A percentile compares a stretch with the other conserved stretches of the same genome.
Conservation (phyloP, 2,888 invertebrate species). For the Campopleginae sp. region DNA sequence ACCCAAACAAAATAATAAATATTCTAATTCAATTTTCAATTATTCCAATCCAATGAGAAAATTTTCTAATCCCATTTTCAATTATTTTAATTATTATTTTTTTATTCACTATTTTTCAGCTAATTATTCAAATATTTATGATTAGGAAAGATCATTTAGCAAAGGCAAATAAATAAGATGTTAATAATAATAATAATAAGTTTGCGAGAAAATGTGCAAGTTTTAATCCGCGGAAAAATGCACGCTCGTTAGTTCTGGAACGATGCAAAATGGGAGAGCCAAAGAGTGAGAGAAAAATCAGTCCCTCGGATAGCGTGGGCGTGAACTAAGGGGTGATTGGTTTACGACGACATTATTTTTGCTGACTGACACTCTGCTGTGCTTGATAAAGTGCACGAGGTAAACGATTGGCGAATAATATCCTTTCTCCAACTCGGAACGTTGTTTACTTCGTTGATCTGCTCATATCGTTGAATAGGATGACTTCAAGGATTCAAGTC, state of each 20-base stretch:
- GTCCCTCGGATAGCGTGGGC: slow-evolving; percentile 71
- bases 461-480: neutral
- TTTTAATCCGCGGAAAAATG: slow-evolving; percentile 27
- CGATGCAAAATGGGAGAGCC: slow-evolving; percentile 2
- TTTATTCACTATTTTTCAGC: neutral
- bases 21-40: no score
- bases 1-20: no score
- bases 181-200: neutral
- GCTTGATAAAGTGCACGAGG: slow-evolving; percentile 80
- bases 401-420: slow-evolving; percentile 76
- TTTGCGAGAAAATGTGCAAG: slow-evolving; percentile 53
- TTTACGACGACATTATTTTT: slow-evolving; percentile 83
- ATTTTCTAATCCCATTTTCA: no score
- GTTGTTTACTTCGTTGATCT: slow-evolving; percentile 9
- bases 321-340: slow-evolving; percentile 77
- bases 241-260: slow-evolving; percentile 51
- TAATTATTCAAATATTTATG: neutral
- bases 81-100: neutral
- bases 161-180: neutral
- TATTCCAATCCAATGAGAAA: no score
- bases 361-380: slow-evolving; percentile 77
- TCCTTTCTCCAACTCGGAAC: slow-evolving; percentile 41
- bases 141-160: neutral
- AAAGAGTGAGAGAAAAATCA: slow-evolving; percentile 36
- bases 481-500: neutral